phyloP scores from a whole-genome alignment of 2,888 invertebrate species.

The Corbicula japonica region DNA sequence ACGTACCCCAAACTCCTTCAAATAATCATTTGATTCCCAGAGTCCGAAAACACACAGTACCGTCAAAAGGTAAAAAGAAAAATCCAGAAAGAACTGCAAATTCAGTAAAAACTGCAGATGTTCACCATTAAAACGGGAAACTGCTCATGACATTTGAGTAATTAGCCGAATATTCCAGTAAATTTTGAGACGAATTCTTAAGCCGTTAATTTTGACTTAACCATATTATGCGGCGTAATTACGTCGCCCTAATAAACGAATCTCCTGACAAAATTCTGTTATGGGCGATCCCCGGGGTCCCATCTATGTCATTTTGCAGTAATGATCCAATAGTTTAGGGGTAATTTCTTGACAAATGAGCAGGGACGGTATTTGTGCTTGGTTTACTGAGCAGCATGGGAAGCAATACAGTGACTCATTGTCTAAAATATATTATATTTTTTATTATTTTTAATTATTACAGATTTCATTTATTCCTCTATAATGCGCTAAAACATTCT shows the following conservation, averaged over 20 bases:
- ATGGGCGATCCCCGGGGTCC: slow-evolving; percentile 49
- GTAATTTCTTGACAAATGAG: slow-evolving; percentile 34
- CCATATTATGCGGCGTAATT: slow-evolving; percentile 44
- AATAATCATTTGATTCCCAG: no score
- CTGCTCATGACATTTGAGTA: slow-evolving; percentile 21
- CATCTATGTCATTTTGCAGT: slow-evolving; percentile 56
- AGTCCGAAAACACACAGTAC: not conserved
- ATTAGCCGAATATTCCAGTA: slow-evolving; percentile 5
- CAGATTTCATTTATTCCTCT: no score
- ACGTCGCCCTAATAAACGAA: slow-evolving; percentile 59
- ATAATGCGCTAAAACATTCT: no score
- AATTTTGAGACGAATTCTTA: slow-evolving; percentile 6
- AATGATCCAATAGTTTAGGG: slow-evolving; percentile 59
- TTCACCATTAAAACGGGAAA: not conserved
- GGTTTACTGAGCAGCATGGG: no score
- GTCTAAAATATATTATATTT: no score
- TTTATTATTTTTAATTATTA: no score
- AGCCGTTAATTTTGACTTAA: slow-evolving; percentile 55
- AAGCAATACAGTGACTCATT: no score
- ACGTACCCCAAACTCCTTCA: no score
- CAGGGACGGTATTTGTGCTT: no score
- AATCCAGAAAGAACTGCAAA: not conserved
- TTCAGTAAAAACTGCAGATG: not conserved
- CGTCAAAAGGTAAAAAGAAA: slow-evolving; percentile 3
- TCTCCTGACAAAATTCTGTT: slow-evolving; percentile 66